A percentile compares a stretch with the other conserved stretches of the same genome.
Conservation (phyloP, 2,888 invertebrate species). For the Acleris sparsana region DNA sequence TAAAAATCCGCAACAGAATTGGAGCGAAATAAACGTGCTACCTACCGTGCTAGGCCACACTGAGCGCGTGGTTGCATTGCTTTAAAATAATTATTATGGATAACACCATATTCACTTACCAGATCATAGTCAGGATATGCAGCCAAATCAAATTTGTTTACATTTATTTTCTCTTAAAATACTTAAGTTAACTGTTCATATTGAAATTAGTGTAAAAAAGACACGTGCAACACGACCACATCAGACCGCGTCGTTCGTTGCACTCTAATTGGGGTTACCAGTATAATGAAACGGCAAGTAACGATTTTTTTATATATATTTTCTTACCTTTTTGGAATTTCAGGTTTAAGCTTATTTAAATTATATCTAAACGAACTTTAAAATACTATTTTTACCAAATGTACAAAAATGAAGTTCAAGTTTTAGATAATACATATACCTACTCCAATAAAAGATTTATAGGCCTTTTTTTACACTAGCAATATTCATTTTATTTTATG, state of each 20-base stretch:
- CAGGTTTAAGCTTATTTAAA: background rate
- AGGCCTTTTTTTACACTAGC: conserved; percentile 5
- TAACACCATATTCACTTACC: conserved; percentile 50
- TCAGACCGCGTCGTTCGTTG: conserved; percentile 53
- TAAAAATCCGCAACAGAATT: conserved; percentile 9
- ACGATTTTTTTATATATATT: conserved; percentile 30
- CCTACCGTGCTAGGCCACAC: conserved; percentile 35
- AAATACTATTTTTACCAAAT: no score
- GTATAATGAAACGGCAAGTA: conserved; percentile 19
- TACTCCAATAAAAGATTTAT: background rate
- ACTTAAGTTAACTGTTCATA: conserved; percentile 46
- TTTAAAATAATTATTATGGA: conserved; percentile 11
- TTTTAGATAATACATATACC: no score
- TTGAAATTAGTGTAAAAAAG: conserved; percentile 43
- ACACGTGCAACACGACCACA: conserved; percentile 56
- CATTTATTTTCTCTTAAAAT: conserved; percentile 16
- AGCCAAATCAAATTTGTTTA: conserved; percentile 19
- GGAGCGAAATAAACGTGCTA: conserved; percentile 49
- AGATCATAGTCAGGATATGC: conserved; percentile 48
- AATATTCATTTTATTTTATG: conserved; percentile 11
- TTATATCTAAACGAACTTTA: background rate
- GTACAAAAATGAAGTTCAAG: no score
- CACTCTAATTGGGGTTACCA: conserved; percentile 50
- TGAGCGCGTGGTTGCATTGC: conserved; percentile 56
- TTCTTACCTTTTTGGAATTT: conserved; percentile 1